A percentile compares a stretch with the other conserved stretches of the same genome.
phyloP scores from a whole-genome alignment of 2,888 invertebrate species.

The Melangyna quadrimaculata region DNA sequence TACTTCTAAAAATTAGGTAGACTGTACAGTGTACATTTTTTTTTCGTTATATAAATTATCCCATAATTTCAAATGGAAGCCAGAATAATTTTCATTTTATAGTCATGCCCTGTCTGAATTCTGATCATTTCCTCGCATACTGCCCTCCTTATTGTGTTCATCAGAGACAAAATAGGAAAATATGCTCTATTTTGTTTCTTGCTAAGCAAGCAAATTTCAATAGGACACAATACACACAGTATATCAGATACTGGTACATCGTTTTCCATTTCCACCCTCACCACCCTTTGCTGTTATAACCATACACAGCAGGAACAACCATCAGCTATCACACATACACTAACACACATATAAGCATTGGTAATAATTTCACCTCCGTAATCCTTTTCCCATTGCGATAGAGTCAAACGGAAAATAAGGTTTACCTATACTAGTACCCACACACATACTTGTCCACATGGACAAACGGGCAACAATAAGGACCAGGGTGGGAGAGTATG shows the following conservation, averaged over 20 bases:
- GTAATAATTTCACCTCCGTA: conserved; percentile 62
- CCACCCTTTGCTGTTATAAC: not conserved
- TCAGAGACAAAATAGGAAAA: conserved; percentile 65
- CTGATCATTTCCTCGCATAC: not conserved
- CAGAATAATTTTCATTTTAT: conserved; percentile 29
- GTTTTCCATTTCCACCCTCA: conserved; percentile 40
- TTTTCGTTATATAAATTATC: too few species aligned
- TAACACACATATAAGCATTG: conserved; percentile 61
- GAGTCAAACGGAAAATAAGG: conserved; percentile 18
- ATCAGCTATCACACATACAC: conserved; percentile 50
- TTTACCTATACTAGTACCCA: conserved; percentile 22
- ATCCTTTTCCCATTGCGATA: conserved; percentile 50
- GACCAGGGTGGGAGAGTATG: conserved; percentile 32
- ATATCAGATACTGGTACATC: conserved; percentile 40
- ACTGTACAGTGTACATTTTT: too few species aligned
- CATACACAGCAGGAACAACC: conserved; percentile 4
- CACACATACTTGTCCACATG: not conserved
- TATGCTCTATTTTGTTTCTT: conserved; percentile 66
- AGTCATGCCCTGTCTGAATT: not conserved
- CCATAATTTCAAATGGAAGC: conserved; percentile 34
- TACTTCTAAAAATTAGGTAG: conserved; percentile 43
- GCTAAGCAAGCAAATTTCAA: conserved; percentile 54
- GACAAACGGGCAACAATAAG: conserved; percentile 24
- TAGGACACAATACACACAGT: conserved; percentile 62
- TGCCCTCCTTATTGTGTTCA: conserved; percentile 7